phyloP scores from a whole-genome alignment of 2,888 invertebrate species.

The Euphydryas editha region DNA sequence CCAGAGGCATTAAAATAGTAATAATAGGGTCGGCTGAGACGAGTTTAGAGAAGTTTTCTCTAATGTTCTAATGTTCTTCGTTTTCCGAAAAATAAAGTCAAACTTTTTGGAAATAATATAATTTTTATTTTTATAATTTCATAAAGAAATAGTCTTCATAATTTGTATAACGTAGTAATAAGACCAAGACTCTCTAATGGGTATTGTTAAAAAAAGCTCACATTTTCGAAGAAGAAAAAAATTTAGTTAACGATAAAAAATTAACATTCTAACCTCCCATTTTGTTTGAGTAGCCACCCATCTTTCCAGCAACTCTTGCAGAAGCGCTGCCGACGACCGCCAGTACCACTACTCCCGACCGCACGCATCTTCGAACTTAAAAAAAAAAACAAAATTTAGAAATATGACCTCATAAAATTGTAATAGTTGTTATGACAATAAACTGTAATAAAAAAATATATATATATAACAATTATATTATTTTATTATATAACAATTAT shows the following conservation, averaged over 20 bases:
- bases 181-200: too few species aligned
- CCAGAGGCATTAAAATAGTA: not conserved
- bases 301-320: conserved; percentile 91
- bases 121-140: too few species aligned
- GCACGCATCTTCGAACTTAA: conserved; percentile 59
- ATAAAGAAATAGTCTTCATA: too few species aligned
- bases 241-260: too few species aligned
- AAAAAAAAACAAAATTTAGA: conserved; percentile 15
- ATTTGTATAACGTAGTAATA: too few species aligned
- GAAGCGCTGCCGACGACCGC: conserved; percentile 81
- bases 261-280: conserved; percentile 86
- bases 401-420: not conserved
- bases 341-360: conserved; percentile 64
- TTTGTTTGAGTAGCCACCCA: conserved; percentile 89
- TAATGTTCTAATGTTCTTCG: conserved; percentile 8
- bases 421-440: too few species aligned
- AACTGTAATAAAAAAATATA: too few species aligned
- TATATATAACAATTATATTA: too few species aligned
- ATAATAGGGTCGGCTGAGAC: conserved; percentile 9
- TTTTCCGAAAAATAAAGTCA: conserved; percentile 8
- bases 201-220: not conserved
- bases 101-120: too few species aligned
- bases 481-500: too few species aligned
- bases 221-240: too few species aligned
- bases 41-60: conserved; percentile 11